Evolutionary conservation across 2,888 invertebrate species (phyloP).

Genomic region (Dicyrtomina minuta): DNA sequence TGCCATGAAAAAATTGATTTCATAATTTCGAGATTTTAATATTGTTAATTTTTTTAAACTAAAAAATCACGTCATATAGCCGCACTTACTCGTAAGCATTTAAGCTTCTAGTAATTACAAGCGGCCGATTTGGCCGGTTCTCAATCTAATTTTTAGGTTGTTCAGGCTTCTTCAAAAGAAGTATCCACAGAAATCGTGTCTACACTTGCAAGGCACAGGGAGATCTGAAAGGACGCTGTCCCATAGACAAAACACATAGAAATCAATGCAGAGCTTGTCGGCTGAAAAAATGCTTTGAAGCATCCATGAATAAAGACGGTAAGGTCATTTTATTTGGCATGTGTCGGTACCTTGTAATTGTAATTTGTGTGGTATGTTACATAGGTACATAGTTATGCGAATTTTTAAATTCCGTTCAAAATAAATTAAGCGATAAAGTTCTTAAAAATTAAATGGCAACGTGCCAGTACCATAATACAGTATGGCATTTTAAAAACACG

Average conservation of each 20-base stretch:
- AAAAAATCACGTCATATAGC: no score
- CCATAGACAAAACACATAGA: conserved; percentile 93
- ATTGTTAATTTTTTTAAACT: neutral
- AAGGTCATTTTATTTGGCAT: conserved; percentile 60
- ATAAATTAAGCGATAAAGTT: no score
- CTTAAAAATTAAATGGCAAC: no score
- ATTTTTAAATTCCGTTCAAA: no score
- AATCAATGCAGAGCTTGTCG: conserved; percentile 96
- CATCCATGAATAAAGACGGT: conserved; percentile 98
- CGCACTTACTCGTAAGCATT: no score
- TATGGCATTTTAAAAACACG: no score
- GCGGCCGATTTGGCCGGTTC: neutral
- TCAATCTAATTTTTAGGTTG: conserved; percentile 65
- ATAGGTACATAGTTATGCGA: no score
- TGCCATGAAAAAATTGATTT: no score
- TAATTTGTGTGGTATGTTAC: no score
- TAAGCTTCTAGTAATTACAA: neutral
- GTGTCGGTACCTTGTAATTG: no score
- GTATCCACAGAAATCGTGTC: conserved; percentile 91
- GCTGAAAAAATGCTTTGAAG: conserved; percentile 91
- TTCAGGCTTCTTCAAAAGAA: conserved; percentile 93
- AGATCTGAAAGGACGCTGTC: conserved; percentile 87
- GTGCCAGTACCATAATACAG: no score
- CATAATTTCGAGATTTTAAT: neutral
- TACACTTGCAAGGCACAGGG: conserved; percentile 97